Base-by-base conservation (phyloP, 1,140 invertebrate genomes). In the Drosophila rufa region DNA sequence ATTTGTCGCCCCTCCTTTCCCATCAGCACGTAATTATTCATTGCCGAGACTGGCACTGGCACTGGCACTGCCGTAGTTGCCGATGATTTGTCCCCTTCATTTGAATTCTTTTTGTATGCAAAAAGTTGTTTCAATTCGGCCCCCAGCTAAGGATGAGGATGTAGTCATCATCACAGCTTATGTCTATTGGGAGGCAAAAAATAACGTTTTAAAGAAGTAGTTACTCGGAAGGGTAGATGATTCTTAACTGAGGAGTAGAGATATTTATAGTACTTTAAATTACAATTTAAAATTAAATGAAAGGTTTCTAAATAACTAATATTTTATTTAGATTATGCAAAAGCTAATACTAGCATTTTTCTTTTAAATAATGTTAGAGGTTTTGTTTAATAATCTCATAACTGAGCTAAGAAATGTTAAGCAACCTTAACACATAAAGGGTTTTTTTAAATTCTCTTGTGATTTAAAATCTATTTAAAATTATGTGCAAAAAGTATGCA, bases 1-100 rank as follows among this genome's bases (percentile, higher is more conserved):
- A 89, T 86, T 86, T 86, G 82, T 84, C 70, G 77, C 68, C 68
- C 82, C 70, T 69, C 70, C 65, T 62, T 55, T 55, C 30, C 48
- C 47, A 55, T 69, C 40, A 30, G 40, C 58, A 38, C 47, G 76
- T 68, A 62, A 74, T 81, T 82, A 82, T 81, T 58, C 65, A 73
- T 73, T 70, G 67, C 55, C 36, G 66, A 57, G 33, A 36, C 33
- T 36, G 33, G 33, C 33, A 36, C 68, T 71, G 66, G 19, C 40
- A 42, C 65, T 67, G 61, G 5, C 14, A 6, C 12, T 15, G 40
- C 15, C 6, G 15, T 25, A 51, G 66, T 65, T 40, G 66, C 62
- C 40, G 55, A 48, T 73, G 53, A 58, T 71, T 73, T 73, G 67
- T 60, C 70, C 68, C 56, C 70, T 74, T 74, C 56, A 75, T 64